Base-by-base conservation (phyloP, 2,888 invertebrate species). In the Coenonympha glycerion region DNA sequence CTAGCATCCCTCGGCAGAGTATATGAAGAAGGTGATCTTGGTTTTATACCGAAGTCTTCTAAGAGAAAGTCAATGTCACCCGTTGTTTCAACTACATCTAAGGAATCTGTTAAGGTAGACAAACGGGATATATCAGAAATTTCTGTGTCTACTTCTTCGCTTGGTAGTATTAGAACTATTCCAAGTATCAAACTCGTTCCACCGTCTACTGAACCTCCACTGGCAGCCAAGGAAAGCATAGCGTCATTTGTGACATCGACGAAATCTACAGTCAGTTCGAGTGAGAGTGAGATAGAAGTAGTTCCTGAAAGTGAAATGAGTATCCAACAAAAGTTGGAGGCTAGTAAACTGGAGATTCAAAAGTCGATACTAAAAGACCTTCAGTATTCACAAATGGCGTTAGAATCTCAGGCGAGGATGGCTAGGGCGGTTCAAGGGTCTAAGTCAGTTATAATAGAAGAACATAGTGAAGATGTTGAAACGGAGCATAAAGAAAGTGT, bases 11-110 rank as follows among this genome's bases (percentile, higher is more conserved):
- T 89, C 19, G 81, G 77, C 1, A 87, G 86, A 30, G 77, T 90
- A 16, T 92, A 92, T 60, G 79, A 86, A 41, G 88, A 89, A 57
- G 92, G 92, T 8, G 91, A 91, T 68, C 87, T 92, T 52, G 92
- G 92, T 6, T 91, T 92, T 58, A 79, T 92, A 55, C 91, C 91
- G 0, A 90, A 89, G 62, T 61, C 70, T 13, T 33, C 53, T 16
- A 36, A 57, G 11, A 83, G 76, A 48, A 79, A 72, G 54, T 62
- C 75, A 0, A 18, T 53, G 28, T 60, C 69, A 3, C 47, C 68
- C 2, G 52, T 59, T 24, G 6, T 54, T 3, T 65, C 69, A 1
- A n/a, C 52, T 5, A n/a, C 45, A 37, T 65, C 73, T 2, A 63
- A 60, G 53, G 72, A 71, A 13, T 66, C 67, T 2, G 0, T 60